phyloP scores from a whole-genome alignment of 2,113 vertebrate species.

The Polyodon spathula region DNA sequence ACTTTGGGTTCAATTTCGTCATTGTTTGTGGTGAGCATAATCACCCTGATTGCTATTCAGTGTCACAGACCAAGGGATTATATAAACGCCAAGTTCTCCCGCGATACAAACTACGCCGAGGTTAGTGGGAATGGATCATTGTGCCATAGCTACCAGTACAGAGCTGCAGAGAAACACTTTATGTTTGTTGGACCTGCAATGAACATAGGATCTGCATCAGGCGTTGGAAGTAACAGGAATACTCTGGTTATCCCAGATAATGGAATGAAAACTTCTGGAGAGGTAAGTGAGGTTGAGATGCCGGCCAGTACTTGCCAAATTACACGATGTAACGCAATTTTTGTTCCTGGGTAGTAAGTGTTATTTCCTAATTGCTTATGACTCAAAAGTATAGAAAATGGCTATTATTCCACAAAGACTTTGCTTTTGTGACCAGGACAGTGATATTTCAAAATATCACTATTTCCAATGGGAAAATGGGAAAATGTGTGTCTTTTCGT shows the following conservation, averaged over 20 bases:
- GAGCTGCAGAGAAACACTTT: conserved; percentile 50
- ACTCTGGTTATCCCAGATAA: conserved; percentile 38
- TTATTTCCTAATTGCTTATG: too few species aligned
- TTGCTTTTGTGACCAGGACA: too few species aligned
- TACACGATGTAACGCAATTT: too few species aligned
- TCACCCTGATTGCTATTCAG: conserved; percentile 39
- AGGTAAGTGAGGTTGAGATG: conserved; percentile 27
- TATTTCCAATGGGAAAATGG: too few species aligned
- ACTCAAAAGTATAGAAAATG: too few species aligned
- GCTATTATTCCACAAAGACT: too few species aligned
- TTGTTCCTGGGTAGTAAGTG: too few species aligned
- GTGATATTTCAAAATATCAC: too few species aligned
- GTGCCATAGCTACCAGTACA: conserved; percentile 49
- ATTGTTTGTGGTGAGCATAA: conserved; percentile 42
- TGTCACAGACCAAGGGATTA: conserved; percentile 35
- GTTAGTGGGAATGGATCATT: conserved; percentile 33
- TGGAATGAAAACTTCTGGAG: conserved; percentile 26
- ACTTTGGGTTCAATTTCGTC: conserved; percentile 40
- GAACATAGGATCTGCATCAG: conserved; percentile 48
- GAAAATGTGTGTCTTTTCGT: too few species aligned
- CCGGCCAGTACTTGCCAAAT: too few species aligned
- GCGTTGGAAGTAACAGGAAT: conserved; percentile 43
- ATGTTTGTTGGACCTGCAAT: conserved; percentile 54
- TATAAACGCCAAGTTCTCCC: conserved; percentile 33
- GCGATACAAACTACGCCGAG: conserved; percentile 34